Conservation (phyloP, 1,140 invertebrate species). For the Eumeta japonica region DNA sequence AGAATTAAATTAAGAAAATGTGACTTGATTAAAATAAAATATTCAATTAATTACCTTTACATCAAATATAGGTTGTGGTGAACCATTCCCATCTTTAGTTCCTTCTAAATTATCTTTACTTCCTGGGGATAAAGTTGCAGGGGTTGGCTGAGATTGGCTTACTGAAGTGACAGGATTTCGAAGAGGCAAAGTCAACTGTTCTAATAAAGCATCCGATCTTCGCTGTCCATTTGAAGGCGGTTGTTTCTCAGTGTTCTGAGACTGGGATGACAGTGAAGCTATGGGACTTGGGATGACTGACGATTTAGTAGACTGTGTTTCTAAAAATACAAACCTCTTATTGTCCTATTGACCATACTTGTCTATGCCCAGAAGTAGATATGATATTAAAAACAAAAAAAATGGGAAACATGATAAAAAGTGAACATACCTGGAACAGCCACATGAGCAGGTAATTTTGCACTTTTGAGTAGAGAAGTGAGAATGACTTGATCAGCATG, state of each 20-base stretch:
- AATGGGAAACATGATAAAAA: slow-evolving; percentile 2
- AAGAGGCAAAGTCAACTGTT: slow-evolving; percentile 47
- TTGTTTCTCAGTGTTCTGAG: slow-evolving; percentile 30
- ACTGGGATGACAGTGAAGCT: slow-evolving; percentile 36
- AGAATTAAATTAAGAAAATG: not conserved
- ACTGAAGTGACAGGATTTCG: slow-evolving; percentile 28
- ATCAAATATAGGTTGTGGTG: slow-evolving; percentile 32
- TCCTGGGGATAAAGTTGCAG: slow-evolving; percentile 25
- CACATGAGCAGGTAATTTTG: slow-evolving; percentile 42
- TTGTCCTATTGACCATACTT: too few species aligned
- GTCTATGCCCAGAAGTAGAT: too few species aligned
- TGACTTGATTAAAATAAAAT: not conserved
- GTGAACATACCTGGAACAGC: slow-evolving; percentile 31
- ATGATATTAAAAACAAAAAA: not conserved
- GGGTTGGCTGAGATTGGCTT: slow-evolving; percentile 15
- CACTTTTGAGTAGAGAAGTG: slow-evolving; percentile 46
- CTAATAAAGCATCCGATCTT: slow-evolving; percentile 44
- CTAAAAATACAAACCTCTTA: too few species aligned
- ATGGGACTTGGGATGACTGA: slow-evolving; percentile 41
- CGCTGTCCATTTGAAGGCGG: slow-evolving; percentile 35
- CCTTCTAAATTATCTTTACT: slow-evolving; percentile 39
- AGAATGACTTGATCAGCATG: slow-evolving; percentile 51
- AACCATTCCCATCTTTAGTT: slow-evolving; percentile 28
- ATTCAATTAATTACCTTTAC: slow-evolving; percentile 26
- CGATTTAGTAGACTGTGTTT: slow-evolving; percentile 36